A percentile compares a stretch with the other conserved stretches of the same genome.
Evolutionary conservation across 2,888 invertebrate genomes (phyloP).

Genomic region (Strigamia crassipes): DNA sequence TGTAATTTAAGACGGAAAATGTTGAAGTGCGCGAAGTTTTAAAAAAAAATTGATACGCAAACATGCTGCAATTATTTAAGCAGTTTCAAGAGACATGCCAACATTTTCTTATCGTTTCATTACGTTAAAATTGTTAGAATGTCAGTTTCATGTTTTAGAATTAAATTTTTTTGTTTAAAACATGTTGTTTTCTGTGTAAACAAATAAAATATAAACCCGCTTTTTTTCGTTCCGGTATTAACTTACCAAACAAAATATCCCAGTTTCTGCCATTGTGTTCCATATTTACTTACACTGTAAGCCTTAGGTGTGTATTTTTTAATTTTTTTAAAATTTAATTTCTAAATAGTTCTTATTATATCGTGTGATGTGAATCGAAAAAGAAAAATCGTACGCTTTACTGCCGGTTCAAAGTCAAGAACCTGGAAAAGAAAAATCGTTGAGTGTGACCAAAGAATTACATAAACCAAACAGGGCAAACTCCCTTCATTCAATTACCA

Average conservation of each 20-base stretch:
- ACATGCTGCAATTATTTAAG: not conserved
- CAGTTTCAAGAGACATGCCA: not conserved
- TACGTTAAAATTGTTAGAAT: not conserved
- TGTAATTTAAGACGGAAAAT: not conserved
- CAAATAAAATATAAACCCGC: not conserved
- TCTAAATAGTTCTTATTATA: not conserved
- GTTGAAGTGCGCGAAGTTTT: not conserved
- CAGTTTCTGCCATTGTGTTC: not conserved
- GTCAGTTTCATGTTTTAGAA: no score
- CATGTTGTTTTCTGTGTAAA: not conserved
- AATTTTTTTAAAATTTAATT: not conserved
- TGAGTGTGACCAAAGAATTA: slow-evolving; percentile 1
- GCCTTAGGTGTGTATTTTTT: not conserved
- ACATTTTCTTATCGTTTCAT: not conserved
- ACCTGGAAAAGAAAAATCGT: not conserved
- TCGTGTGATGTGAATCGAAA: slow-evolving; percentile 5
- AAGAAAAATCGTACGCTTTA: slow-evolving; percentile 1
- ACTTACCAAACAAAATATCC: not conserved
- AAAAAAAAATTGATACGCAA: not conserved
- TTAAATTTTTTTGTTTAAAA: no score
- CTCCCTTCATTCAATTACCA: not conserved
- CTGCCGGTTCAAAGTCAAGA: slow-evolving; percentile 4
- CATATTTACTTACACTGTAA: not conserved
- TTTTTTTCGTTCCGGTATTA: not conserved
- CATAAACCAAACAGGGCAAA: not conserved